Percentiles rank a stretch among this genome's conserved stretches.
Conservation (phyloP, 2,797 vertebrate species). For the Falco peregrinus region DNA sequence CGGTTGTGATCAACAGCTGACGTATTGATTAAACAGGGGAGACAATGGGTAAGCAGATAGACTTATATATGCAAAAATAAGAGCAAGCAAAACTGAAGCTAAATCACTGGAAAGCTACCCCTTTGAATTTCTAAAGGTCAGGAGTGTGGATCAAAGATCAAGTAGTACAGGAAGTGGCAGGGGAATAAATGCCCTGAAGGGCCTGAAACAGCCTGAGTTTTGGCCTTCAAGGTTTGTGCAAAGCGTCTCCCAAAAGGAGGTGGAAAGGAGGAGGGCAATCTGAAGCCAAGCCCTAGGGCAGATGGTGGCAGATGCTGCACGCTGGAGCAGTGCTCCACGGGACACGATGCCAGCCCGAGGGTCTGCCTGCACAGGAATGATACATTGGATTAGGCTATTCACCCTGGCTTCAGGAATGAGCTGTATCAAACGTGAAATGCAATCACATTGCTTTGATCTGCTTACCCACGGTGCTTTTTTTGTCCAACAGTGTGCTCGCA, state of each 20-base stretch:
- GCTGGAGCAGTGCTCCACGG: constrained; percentile 39
- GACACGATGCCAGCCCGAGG: constrained; percentile 32
- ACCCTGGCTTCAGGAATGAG: constrained; percentile 56
- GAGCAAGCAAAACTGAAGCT: not conserved
- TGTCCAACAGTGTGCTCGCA: not conserved
- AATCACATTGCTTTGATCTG: constrained; percentile 62
- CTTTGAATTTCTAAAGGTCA: not conserved
- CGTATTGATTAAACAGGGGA: constrained; percentile 70
- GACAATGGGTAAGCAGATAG: constrained; percentile 29
- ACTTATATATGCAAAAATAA: constrained; percentile 57
- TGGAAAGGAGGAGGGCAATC: not conserved
- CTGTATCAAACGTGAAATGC: constrained; percentile 39
- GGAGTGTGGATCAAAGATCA: not conserved
- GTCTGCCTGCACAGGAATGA: constrained; percentile 65
- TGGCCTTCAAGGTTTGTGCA: not conserved
- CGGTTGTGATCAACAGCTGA: constrained; percentile 53
- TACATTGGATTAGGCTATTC: constrained; percentile 60
- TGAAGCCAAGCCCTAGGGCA: constrained; percentile 59
- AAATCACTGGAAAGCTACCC: not conserved
- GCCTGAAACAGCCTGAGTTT: not conserved
- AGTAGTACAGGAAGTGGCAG: not conserved
- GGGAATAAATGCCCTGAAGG: not conserved
- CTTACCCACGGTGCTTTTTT: not conserved
- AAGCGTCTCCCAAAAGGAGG: constrained; percentile 23
- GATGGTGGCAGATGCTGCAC: constrained; percentile 48